Evolutionary conservation across 2,888 invertebrate species (phyloP).

Genomic region (Hydroisotoma schaefferi): DNA sequence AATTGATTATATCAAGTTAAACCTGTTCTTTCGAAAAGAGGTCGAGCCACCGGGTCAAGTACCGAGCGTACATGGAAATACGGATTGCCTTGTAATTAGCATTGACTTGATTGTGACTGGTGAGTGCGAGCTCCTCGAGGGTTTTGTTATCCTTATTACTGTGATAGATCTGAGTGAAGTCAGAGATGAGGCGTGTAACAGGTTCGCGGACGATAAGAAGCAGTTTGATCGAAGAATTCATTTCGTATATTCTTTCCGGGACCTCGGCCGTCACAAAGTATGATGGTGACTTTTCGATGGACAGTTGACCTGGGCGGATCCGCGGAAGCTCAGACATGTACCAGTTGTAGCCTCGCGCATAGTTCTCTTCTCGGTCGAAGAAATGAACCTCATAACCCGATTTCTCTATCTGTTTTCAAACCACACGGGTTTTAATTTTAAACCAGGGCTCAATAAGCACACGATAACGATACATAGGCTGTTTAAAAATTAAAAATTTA

Average conservation of each 20-base stretch:
- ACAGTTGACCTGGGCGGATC: conserved; percentile 85
- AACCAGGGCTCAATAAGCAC: not conserved
- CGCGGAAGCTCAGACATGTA: conserved; percentile 83
- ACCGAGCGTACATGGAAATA: conserved; percentile 86
- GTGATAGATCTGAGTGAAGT: conserved; percentile 79
- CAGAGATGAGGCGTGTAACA: conserved; percentile 90
- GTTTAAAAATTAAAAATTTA: too few relatives aligned
- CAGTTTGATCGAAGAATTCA: conserved; percentile 88
- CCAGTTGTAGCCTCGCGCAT: conserved; percentile 88
- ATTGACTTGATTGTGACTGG: conserved; percentile 77
- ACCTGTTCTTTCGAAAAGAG: conserved; percentile 86
- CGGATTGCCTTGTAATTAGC: conserved; percentile 77
- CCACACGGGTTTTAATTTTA: not conserved
- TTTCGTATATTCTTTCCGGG: conserved; percentile 85
- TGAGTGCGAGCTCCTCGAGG: conserved; percentile 74
- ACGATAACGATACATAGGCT: too few relatives aligned
- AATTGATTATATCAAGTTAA: too few relatives aligned
- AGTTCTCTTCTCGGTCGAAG: conserved; percentile 93
- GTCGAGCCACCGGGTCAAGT: conserved; percentile 86
- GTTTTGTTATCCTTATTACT: not conserved
- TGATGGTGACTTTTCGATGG: conserved; percentile 96
- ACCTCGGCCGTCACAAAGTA: conserved; percentile 93
- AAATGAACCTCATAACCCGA: conserved; percentile 95
- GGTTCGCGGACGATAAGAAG: conserved; percentile 93
- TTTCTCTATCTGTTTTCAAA: conserved; percentile 68